These are phyloP conservation scores for Lepisosteus osseus DNA, from an alignment of 2,113 vertebrate genomes.

Conservation along the genomic window DNA sequence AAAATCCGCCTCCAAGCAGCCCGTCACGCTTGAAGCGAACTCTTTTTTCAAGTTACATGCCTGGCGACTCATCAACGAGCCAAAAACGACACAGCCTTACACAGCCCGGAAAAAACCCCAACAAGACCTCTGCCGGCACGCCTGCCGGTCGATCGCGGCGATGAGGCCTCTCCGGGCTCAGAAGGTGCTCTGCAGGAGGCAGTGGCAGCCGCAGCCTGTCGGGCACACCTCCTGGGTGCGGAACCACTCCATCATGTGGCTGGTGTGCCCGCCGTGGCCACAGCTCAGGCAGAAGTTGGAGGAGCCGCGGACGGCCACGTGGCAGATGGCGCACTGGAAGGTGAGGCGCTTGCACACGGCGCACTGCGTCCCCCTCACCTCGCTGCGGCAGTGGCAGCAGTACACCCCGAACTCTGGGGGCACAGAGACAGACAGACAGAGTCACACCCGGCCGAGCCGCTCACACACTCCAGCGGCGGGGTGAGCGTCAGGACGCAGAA, in stretches of 20 bases:
- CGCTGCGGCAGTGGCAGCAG: conserved; percentile 93
- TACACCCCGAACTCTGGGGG: conserved; percentile 88
- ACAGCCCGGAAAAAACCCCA: no score
- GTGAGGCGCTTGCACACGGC: conserved; percentile 91
- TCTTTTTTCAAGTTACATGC: no score
- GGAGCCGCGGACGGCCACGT: conserved; percentile 89
- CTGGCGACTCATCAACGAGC: no score
- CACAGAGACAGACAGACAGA: fast-evolving
- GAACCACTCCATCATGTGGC: conserved; percentile 99
- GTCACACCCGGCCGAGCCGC: background rate
- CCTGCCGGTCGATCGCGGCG: no score
- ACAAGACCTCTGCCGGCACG: no score
- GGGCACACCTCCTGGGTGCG: conserved; percentile 91
- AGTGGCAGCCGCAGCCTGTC: conserved; percentile 92
- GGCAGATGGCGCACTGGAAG: conserved; percentile 95
- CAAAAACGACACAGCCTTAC: no score
- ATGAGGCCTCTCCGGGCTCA: conserved; percentile 50
- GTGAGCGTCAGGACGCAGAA: no score
- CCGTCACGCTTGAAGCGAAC: no score
- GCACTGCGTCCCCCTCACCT: conserved; percentile 88
- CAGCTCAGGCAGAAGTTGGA: conserved; percentile 98
- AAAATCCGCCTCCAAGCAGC: no score
- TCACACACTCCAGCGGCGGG: no score
- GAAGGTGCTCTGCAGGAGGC: conserved; percentile 90
- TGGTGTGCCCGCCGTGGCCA: conserved; percentile 89